Conservation (phyloP, 2,113 vertebrate species). For the Clarias batrachus region DNA sequence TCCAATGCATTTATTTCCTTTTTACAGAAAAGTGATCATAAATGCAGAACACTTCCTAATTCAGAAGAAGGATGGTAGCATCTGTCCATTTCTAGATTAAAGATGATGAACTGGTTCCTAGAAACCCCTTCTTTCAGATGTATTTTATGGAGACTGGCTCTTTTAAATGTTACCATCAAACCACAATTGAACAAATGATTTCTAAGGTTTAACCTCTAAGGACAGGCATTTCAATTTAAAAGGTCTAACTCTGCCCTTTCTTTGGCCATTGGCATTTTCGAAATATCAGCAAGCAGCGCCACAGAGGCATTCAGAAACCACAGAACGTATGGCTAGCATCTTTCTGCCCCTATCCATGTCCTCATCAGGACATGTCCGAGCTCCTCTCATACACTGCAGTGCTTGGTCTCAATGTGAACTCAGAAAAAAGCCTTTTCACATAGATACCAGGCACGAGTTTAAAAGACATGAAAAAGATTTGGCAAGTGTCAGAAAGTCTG, state of each 20-base stretch:
- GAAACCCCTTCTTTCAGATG: neutral
- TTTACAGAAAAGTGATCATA: neutral
- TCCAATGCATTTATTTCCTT: neutral
- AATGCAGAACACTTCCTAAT: neutral
- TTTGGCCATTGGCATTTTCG: neutral
- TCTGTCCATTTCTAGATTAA: neutral
- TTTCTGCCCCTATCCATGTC: no score
- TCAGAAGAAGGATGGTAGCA: neutral
- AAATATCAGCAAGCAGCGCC: neutral
- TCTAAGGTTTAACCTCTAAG: neutral
- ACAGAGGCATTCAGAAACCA: neutral
- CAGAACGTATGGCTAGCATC: neutral
- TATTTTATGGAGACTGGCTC: neutral
- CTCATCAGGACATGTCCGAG: neutral
- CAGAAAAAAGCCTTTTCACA: neutral
- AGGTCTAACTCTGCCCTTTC: neutral
- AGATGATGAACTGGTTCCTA: neutral
- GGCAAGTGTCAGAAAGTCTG: neutral
- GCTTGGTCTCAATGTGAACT: neutral
- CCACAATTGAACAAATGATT: neutral
- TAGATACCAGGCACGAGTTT: neutral
- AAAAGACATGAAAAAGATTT: neutral
- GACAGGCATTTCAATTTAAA: neutral
- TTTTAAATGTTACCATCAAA: neutral
- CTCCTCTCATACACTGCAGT: neutral